Conservation (phyloP, 2,888 invertebrate genomes). For the Diarsia dahlii region DNA sequence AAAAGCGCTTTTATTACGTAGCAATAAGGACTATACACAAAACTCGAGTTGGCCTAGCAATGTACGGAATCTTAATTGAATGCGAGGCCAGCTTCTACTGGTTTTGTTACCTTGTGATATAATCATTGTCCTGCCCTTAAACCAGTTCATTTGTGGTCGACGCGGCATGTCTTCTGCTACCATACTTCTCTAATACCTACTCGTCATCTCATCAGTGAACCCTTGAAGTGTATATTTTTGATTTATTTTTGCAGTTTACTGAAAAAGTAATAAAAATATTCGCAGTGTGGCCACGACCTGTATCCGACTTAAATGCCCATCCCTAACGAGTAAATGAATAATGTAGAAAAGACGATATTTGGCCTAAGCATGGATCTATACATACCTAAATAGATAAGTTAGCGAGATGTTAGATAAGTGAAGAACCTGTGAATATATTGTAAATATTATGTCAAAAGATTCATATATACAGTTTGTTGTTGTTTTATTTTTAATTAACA, state of each 20-base stretch:
- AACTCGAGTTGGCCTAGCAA: background rate
- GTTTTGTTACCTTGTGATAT: background rate
- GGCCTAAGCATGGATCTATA: constrained; percentile 47
- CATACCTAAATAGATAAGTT: constrained; percentile 27
- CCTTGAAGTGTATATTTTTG: background rate
- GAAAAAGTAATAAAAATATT: background rate
- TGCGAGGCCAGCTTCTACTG: background rate
- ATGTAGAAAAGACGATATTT: constrained; percentile 42
- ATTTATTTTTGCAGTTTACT: background rate
- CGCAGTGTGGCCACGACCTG: constrained; percentile 18
- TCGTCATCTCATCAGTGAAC: background rate
- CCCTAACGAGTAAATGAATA: constrained; percentile 24
- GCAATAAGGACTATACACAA: background rate
- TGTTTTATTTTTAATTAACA: constrained; percentile 59
- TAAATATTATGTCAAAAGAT: constrained; percentile 70
- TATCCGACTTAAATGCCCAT: constrained; percentile 32
- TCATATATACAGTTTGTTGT: constrained; percentile 68
- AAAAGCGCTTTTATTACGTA: background rate
- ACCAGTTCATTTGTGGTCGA: background rate
- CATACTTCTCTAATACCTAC: background rate
- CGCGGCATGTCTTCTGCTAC: background rate
- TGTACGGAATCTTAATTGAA: background rate
- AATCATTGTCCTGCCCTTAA: background rate
- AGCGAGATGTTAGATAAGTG: constrained; percentile 51
- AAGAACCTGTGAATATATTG: constrained; percentile 64